Evolutionary conservation across 2,888 invertebrate species (phyloP).

Genomic region (Ceratothoa steindachneri): DNA sequence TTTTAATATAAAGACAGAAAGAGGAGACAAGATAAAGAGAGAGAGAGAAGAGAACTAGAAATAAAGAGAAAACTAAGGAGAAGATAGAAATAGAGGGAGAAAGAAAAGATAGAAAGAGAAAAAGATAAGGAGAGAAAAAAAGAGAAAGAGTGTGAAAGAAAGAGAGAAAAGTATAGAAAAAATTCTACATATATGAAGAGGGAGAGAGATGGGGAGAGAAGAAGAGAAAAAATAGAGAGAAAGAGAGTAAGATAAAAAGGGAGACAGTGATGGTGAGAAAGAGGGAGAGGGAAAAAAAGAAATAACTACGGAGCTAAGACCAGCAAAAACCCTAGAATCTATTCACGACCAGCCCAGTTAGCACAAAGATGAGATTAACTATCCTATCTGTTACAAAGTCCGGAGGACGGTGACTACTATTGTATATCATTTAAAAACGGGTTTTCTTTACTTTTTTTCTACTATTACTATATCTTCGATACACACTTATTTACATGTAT

Average conservation of each 20-base stretch:
- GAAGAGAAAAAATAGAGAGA: not conserved
- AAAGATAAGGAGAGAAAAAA: not conserved
- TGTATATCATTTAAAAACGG: too few relatives aligned
- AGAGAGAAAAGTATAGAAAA: not conserved
- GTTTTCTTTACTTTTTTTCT: too few relatives aligned
- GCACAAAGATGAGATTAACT: too few relatives aligned
- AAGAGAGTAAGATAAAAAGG: not conserved
- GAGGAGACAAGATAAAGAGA: constrained; percentile 2
- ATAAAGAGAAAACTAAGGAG: not conserved
- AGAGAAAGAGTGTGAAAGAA: not conserved
- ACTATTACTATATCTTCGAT: too few relatives aligned
- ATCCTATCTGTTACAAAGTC: too few relatives aligned
- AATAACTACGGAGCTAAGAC: too few relatives aligned
- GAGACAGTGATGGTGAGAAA: not conserved
- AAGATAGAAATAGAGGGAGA: constrained; percentile 4
- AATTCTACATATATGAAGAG: not conserved
- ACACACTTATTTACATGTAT: too few relatives aligned
- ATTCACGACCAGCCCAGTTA: too few relatives aligned
- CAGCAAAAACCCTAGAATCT: too few relatives aligned
- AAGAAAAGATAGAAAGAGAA: not conserved
- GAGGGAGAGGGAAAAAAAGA: not conserved
- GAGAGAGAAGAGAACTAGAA: not conserved
- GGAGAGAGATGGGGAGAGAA: not conserved
- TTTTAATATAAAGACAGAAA: too few relatives aligned
- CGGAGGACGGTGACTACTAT: too few relatives aligned